phyloP scores from a whole-genome alignment of 2,888 invertebrate species.

The Brachynemurus nebulosus region DNA sequence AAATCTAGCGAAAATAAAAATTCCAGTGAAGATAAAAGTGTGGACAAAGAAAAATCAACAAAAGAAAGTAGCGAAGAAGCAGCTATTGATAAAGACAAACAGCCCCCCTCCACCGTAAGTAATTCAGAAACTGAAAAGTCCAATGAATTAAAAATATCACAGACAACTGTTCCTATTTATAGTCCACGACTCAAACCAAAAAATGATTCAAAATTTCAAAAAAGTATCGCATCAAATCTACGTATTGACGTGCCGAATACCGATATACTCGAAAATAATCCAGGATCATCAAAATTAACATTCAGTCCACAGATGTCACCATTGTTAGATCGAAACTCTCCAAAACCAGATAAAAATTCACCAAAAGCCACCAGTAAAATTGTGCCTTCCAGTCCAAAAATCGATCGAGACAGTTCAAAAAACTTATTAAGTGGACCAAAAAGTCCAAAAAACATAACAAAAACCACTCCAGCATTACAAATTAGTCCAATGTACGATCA shows the following conservation, averaged over 20 bases:
- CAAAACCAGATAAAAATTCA: constrained; percentile 18
- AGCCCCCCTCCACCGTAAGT: not conserved
- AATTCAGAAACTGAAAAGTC: not conserved
- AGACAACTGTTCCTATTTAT: constrained; percentile 32
- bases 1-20: not conserved
- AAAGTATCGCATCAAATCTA: not conserved
- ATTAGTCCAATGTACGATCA: constrained; percentile 2
- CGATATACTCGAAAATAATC: not conserved
- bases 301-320: constrained; percentile 19
- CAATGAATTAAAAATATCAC: constrained; percentile 29
- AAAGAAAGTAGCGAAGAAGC: no score
- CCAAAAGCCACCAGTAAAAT: not conserved
- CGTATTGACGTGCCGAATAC: not conserved
- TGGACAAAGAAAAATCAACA: no score
- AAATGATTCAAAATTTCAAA: constrained; percentile 5
- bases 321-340: constrained; percentile 26
- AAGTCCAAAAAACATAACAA: not conserved
- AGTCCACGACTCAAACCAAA: constrained; percentile 29
- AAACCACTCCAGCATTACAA: not conserved
- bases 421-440: not conserved
- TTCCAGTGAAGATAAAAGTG: not conserved
- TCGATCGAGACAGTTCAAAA: constrained; percentile 2
- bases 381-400: constrained; percentile 1
- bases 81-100: no score
- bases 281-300: not conserved